Evolutionary conservation across 2,888 invertebrate genomes (phyloP).

Genomic region (Eupithecia exiguata): DNA sequence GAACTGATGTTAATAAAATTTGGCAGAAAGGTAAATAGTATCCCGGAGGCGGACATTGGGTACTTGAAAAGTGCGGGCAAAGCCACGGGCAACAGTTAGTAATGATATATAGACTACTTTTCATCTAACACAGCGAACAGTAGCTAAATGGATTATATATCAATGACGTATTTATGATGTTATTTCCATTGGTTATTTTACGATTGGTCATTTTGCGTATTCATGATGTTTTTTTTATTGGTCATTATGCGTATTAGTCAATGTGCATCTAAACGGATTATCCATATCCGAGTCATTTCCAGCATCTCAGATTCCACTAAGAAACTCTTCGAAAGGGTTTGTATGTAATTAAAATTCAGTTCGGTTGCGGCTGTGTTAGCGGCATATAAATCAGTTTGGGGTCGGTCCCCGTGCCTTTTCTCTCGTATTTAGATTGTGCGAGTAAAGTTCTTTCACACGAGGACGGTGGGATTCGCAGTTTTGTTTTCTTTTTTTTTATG

Average conservation of each 20-base stretch:
- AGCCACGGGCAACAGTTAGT: too few species aligned
- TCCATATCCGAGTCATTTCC: conserved; percentile 39
- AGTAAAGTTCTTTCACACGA: conserved; percentile 27
- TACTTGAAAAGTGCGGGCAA: too few species aligned
- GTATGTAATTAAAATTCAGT: conserved; percentile 70
- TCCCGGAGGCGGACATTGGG: too few species aligned
- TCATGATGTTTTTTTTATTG: too few species aligned
- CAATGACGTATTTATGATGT: too few species aligned
- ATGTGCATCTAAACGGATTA: background rate
- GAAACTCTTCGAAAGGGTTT: conserved; percentile 55
- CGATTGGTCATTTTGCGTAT: too few species aligned
- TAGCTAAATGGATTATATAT: background rate
- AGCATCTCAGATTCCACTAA: conserved; percentile 38
- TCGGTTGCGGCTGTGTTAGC: conserved; percentile 59
- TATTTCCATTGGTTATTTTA: too few species aligned
- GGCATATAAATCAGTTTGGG: conserved; percentile 67
- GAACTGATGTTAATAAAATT: background rate
- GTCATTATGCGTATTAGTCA: too few species aligned
- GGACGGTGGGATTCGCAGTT: background rate
- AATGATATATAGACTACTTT: background rate
- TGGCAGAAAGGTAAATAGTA: background rate
- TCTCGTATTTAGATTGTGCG: conserved; percentile 35
- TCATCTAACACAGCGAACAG: background rate
- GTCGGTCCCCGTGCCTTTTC: conserved; percentile 37
- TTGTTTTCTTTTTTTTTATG: background rate